Evolutionary conservation across 2,797 vertebrate genomes (phyloP), one percentile per base, ranked within the genome.

Genomic region (Micrastur ruficollis): DNA sequence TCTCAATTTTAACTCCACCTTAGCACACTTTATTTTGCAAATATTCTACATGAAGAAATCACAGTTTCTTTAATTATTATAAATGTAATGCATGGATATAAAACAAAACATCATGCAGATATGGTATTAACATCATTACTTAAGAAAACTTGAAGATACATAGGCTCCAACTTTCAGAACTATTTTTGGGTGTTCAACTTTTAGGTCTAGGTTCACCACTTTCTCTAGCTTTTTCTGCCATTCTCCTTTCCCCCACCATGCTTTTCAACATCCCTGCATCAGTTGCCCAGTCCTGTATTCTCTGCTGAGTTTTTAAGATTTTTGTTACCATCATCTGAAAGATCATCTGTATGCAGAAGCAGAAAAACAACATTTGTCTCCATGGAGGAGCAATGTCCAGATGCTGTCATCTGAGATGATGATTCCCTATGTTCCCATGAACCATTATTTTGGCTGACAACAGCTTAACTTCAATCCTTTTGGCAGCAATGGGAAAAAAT

Each of bases 81-180:
- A 63, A 65, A 27, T 12, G 0, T 42, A 72, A 42, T 23, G 63
- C 0, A 0, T 38, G 3, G 12, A 26, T 23, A 52, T 21, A 50
- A 68, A 92, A 62, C 8, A 13, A 78, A 65, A 29, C 14, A 75
- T 13, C 34, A 40, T 1, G 4, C 14, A 46, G 11, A 36, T 44
- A 38, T 2, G 3, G 12, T 47, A 65, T n/a, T 11, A n/a, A n/a
- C 9, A 49, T 38, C 22, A 58, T 55, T 58, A 32, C 44, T 70
- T 66, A 65, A 70, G 36, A 71, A 73, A 36, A 12, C 16, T 38
- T 75, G 23, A 71, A 53, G 38, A 36, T 68, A 56, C 0, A 14
- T 29, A 76, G 19, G 19, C 5, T 89, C 27, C 29, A 79, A 68
- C 16, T 61, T 91, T 40, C 66, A 79, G 50, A 93, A 53, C 16